Evolutionary conservation across 2,113 vertebrate genomes (phyloP).

Genomic region (Falco punctatus): DNA sequence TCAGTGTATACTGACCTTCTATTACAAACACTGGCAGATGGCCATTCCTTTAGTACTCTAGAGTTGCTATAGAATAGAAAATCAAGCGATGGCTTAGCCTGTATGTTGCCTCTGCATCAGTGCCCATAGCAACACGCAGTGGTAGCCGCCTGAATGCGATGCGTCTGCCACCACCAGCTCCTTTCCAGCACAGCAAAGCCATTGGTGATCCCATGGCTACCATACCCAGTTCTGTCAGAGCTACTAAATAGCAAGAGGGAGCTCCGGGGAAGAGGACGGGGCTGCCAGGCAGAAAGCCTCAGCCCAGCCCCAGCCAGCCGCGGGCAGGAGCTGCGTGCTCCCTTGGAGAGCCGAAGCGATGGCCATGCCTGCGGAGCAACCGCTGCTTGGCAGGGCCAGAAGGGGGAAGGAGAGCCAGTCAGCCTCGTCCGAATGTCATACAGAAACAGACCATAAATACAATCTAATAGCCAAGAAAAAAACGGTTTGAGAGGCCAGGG

Average conservation of each 20-base stretch:
- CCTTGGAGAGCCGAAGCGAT: accelerated
- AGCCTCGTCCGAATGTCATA: background rate
- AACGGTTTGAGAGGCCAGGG: background rate
- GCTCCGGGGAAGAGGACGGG: background rate
- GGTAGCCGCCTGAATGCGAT: background rate
- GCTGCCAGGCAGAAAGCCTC: background rate
- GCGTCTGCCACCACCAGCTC: slow-evolving; percentile 7
- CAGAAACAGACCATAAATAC: background rate
- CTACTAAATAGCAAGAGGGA: background rate
- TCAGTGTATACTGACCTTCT: slow-evolving; percentile 64
- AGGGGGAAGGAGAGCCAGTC: background rate
- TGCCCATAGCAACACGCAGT: slow-evolving; percentile 55
- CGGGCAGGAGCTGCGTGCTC: background rate
- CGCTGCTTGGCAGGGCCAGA: accelerated
- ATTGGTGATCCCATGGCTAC: background rate
- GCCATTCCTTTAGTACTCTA: slow-evolving; percentile 65
- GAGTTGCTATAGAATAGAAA: slow-evolving; percentile 65
- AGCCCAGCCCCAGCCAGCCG: background rate
- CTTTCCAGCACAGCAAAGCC: slow-evolving; percentile 23
- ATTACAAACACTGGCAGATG: slow-evolving; percentile 75
- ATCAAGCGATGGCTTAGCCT: slow-evolving; percentile 36
- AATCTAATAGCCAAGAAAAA: background rate
- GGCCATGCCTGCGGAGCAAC: background rate
- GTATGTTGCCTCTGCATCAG: background rate
- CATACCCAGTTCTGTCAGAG: background rate